Percentiles rank a stretch among this genome's conserved stretches.
Conservation (phyloP, 2,888 invertebrate species). For the Macropis europaea region DNA sequence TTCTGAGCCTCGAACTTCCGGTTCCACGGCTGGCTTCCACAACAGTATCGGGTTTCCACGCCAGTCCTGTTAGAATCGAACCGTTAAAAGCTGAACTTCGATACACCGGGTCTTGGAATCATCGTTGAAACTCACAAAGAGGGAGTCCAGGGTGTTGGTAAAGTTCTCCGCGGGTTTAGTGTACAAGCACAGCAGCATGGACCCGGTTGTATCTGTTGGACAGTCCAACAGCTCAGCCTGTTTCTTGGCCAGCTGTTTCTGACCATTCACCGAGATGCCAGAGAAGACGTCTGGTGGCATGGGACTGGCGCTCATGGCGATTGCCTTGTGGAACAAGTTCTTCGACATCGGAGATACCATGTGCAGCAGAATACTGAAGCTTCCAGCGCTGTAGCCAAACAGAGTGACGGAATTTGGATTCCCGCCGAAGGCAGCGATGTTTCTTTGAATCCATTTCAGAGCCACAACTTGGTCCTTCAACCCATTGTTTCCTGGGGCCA, state of each 20-base stretch:
- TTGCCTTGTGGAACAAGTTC: constrained; percentile 86
- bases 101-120: too few species aligned
- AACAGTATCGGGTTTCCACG: constrained; percentile 81
- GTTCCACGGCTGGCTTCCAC: constrained; percentile 86
- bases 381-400: constrained; percentile 83
- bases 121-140: constrained; percentile 65
- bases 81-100: too few species aligned
- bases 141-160: constrained; percentile 44
- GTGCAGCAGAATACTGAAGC: constrained; percentile 79
- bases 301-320: constrained; percentile 85
- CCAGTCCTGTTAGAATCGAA: constrained; percentile 80
- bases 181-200: constrained; percentile 83
- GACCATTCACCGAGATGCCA: constrained; percentile 72
- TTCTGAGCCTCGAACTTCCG: constrained; percentile 84
- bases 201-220: constrained; percentile 80
- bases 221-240: constrained; percentile 84
- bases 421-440: constrained; percentile 86
- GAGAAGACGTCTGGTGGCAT: constrained; percentile 81
- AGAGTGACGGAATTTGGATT: constrained; percentile 85
- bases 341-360: constrained; percentile 84
- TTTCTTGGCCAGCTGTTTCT: constrained; percentile 82
- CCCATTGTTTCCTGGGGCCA: constrained; percentile 86
- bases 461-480: constrained; percentile 87
- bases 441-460: constrained; percentile 85
- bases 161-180: constrained; percentile 71